Evolutionary conservation across 2,888 invertebrate genomes (phyloP).

Genomic region (Netelia inedita): DNA sequence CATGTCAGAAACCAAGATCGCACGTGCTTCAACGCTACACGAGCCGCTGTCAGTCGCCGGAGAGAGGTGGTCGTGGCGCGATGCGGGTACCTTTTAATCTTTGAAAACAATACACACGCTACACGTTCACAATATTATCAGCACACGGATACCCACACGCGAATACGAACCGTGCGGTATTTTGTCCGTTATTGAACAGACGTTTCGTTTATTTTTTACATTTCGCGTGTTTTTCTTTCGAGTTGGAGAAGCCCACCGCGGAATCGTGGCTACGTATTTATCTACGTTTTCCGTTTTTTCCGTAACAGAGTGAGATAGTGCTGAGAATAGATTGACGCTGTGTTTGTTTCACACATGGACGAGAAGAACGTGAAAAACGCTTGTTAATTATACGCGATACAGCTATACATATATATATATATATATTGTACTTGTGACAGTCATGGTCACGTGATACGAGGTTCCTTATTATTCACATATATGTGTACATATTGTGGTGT

Average conservation of each 20-base stretch:
- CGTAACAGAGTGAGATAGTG: not conserved
- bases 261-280: not conserved
- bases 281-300: not conserved
- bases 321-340: constrained; percentile 6
- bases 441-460: too few species aligned
- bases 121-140: not conserved
- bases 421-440: not conserved
- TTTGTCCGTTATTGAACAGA: too few species aligned
- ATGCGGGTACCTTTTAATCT: constrained; percentile 70
- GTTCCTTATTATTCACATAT: too few species aligned
- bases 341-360: not conserved
- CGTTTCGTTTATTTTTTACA: too few species aligned
- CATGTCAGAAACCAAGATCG: constrained; percentile 75
- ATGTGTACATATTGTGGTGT: too few species aligned
- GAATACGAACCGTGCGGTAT: not conserved
- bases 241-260: too few species aligned
- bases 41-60: constrained; percentile 72
- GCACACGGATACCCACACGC: not conserved
- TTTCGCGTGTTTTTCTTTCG: too few species aligned
- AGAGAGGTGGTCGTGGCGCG: constrained; percentile 71
- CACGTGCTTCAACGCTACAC: constrained; percentile 74
- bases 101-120: constrained; percentile 57
- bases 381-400: not conserved
- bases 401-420: not conserved
- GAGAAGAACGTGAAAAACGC: not conserved